Conservation (phyloP, 2,888 invertebrate genomes). For the Tholera decimalis region DNA sequence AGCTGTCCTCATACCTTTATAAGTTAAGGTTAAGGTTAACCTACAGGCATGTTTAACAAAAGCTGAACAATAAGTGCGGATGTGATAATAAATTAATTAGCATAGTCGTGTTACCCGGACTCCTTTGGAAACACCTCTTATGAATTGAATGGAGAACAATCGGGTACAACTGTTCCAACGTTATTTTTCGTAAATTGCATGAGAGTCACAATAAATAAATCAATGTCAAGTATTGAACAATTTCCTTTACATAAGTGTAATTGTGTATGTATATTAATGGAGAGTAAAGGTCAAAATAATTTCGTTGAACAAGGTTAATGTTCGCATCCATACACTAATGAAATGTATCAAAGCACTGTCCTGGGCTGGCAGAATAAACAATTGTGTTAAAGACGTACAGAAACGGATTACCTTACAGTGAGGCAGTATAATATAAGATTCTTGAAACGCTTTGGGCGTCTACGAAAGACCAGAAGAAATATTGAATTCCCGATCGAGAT, state of each 20-base stretch:
- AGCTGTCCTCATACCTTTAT: constrained; percentile 19
- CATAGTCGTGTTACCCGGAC: constrained; percentile 73
- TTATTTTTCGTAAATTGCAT: background rate
- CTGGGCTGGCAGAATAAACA: too few relatives aligned
- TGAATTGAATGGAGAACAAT: constrained; percentile 18
- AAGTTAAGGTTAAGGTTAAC: constrained; percentile 12
- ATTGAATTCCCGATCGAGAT: too few relatives aligned
- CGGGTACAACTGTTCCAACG: constrained; percentile 10
- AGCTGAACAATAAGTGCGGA: constrained; percentile 66
- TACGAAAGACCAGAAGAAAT: too few relatives aligned
- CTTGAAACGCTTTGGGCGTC: too few relatives aligned
- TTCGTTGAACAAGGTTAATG: background rate
- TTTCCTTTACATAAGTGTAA: too few relatives aligned
- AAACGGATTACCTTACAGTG: too few relatives aligned
- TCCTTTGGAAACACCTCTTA: constrained; percentile 36
- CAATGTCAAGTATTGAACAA: background rate
- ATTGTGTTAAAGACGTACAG: too few relatives aligned
- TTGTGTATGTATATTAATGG: background rate
- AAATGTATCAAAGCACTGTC: too few relatives aligned
- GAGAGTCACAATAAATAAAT: background rate
- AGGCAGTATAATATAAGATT: too few relatives aligned
- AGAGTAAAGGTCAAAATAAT: background rate
- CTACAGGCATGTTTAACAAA: constrained; percentile 71
- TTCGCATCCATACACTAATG: too few relatives aligned
- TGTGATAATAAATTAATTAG: constrained; percentile 86